Evolutionary conservation across 2,888 invertebrate species (phyloP), one percentile per base, ranked within the genome.

Genomic region (Nephrocerus scutellatus): DNA sequence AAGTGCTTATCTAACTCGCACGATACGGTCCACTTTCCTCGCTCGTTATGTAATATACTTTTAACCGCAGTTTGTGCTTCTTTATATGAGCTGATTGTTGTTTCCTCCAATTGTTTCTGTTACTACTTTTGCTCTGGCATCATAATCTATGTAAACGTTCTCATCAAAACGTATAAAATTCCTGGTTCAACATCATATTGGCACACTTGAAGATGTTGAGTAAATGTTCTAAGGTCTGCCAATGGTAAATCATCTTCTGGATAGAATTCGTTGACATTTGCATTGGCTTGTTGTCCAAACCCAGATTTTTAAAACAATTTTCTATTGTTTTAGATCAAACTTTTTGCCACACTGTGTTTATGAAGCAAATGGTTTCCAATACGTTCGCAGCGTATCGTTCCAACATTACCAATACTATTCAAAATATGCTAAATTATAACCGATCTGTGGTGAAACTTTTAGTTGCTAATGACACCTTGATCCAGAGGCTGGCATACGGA

Each of bases 401-500:
- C 14, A 28, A 28, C 14, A 28, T 28, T 28, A 28, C 16, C 28
- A 28, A 38, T 19, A 12, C 38, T 37, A 12, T 32, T 22, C 14
- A 38, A n/a, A n/a, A 37, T 39, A 24, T 47, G 33, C 29, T 44
- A 39, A 28, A 41, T 15, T 19, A 44, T 33, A 14, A 34, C 30
- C 25, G 21, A 23, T 29, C 39, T 22, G 28, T 46, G 40, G 14
- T 35, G 9, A 15, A 44, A 12, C 38, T 30, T 44, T 42, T 41
- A 40, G 28, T 29, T 36, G 25, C 29, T 35, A 31, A 47, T 45
- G 38, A 47, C 35, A 16, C 36, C 47, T 40, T 37, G 42, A 36
- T 37, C 39, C 22, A 46, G 18, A 28, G 43, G 47, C 31, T 46
- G 48, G 32, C 40, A 43, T 23, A 46, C 36, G 23, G 43, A 34